Evolutionary conservation across 2,797 vertebrate species (phyloP).

Genomic region (Rhynchotus rufescens): DNA sequence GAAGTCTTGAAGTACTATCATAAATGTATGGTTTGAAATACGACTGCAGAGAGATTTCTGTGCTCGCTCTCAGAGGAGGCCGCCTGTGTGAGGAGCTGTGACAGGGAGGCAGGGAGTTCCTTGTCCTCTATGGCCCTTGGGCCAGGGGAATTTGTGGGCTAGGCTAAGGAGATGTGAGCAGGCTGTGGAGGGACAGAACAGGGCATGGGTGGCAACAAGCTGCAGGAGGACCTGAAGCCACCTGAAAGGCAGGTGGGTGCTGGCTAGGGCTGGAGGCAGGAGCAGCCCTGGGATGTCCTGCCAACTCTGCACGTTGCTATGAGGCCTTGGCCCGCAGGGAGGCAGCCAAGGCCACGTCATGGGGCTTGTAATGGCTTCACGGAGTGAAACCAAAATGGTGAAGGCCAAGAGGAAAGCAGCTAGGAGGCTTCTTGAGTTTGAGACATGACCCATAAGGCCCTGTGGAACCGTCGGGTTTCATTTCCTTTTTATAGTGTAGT

Average conservation of each 20-base stretch:
- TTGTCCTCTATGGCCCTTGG: not conserved
- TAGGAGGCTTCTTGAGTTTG: not conserved
- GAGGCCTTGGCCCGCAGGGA: conserved; percentile 5
- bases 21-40: not conserved
- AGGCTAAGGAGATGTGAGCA: not conserved
- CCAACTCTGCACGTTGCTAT: not conserved
- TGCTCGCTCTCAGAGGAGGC: not conserved
- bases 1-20: not conserved
- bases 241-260: not conserved
- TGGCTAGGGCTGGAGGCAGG: not conserved
- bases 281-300: not conserved
- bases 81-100: not conserved
- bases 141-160: not conserved
- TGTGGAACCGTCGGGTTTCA: not conserved
- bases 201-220: not conserved
- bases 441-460: not conserved
- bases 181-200: fast-evolving
- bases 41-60: not conserved
- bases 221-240: not conserved
- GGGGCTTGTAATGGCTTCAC: fast-evolving
- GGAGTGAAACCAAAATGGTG: not conserved
- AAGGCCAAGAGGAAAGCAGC: fast-evolving
- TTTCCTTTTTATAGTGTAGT: not conserved
- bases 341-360: conserved; percentile 45
- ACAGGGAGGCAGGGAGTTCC: fast-evolving